Percentiles rank a stretch among this genome's conserved stretches.
These are phyloP conservation scores for Tenualosa ilisha DNA, from an alignment of 2,797 vertebrate genomes.

Conservation along the genomic window DNA sequence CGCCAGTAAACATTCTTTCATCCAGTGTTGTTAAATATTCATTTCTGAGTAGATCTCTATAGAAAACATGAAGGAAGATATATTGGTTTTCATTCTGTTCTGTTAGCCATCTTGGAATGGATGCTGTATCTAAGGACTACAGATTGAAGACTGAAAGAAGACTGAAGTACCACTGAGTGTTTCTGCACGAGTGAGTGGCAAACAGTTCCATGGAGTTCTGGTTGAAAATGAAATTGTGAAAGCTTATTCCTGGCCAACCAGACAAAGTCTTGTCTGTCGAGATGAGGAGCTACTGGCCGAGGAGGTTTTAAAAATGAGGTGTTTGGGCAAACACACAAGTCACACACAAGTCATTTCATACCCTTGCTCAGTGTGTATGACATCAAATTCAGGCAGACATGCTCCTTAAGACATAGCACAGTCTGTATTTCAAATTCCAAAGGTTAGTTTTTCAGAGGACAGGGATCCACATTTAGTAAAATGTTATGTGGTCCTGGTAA, in stretches of 20 bases:
- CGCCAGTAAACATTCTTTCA: conserved; percentile 84
- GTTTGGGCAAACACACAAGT: neutral
- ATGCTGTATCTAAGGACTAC: neutral
- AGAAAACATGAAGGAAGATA: conserved; percentile 37
- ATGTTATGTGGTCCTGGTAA: neutral
- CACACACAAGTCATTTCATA: neutral
- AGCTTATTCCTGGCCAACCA: neutral
- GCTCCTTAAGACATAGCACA: neutral
- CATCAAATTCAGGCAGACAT: neutral
- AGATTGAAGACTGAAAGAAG: no score
- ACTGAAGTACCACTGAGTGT: neutral
- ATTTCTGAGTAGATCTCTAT: conserved; percentile 93
- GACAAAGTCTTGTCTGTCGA: neutral
- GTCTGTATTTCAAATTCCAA: neutral
- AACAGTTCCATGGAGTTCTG: neutral
- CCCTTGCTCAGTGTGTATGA: neutral
- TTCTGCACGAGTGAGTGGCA: neutral
- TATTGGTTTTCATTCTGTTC: neutral
- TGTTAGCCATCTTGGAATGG: neutral
- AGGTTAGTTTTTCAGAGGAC: neutral
- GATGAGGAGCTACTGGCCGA: neutral
- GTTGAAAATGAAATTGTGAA: neutral
- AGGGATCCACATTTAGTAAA: neutral
- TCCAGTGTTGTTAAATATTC: conserved; percentile 82
- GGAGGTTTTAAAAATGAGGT: neutral